phyloP scores from a whole-genome alignment of 1,140 invertebrate genomes.

The Drosophila triauraria region DNA sequence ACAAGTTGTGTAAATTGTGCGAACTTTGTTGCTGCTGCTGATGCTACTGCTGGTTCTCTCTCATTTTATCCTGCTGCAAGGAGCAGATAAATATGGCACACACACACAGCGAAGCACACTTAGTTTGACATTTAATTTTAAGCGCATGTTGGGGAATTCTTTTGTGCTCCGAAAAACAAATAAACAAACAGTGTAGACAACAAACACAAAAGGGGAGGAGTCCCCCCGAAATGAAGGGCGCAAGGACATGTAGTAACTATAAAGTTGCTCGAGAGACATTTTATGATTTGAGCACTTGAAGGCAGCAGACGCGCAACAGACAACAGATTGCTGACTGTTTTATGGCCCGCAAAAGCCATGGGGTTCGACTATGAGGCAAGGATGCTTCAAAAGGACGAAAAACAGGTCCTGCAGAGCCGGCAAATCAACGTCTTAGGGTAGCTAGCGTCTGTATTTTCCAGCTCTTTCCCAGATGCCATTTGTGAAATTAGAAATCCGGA shows the following conservation, averaged over 20 bases:
- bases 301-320: conserved; percentile 77
- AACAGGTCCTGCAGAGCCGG: conserved; percentile 27
- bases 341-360: conserved; percentile 58
- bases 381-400: background rate
- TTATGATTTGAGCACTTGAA: conserved; percentile 83
- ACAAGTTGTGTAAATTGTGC: conserved; percentile 81
- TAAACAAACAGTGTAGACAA: conserved; percentile 75
- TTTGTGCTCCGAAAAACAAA: conserved; percentile 80
- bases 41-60: conserved; percentile 23
- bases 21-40: conserved; percentile 67
- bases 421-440: conserved; percentile 66
- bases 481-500: conserved; percentile 69
- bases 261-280: conserved; percentile 81
- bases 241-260: conserved; percentile 67
- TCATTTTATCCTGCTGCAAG: conserved; percentile 43
- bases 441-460: conserved; percentile 36
- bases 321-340: conserved; percentile 81
- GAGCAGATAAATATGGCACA: conserved; percentile 73
- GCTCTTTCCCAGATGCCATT: conserved; percentile 58
- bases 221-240: background rate
- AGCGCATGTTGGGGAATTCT: conserved; percentile 84
- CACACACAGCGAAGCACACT: conserved; percentile 39
- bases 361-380: conserved; percentile 1
- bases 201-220: conserved; percentile 43
- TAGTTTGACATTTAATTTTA: conserved; percentile 84